Conservation (phyloP, 2,113 vertebrate genomes). For the Hipposideros armiger region DNA sequence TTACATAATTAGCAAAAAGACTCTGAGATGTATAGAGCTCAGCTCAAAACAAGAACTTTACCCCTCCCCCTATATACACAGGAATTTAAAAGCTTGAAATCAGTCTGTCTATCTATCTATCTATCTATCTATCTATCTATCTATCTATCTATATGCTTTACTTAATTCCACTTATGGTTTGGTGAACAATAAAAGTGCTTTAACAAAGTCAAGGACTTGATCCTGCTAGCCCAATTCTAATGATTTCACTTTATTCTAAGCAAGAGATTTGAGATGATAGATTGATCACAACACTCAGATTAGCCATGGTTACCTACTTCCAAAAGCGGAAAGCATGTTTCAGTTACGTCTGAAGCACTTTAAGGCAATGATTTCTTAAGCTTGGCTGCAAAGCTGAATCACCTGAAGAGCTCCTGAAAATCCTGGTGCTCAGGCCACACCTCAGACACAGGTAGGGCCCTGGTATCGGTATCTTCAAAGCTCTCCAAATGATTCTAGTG, state of each 20-base stretch:
- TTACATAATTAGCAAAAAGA: background rate
- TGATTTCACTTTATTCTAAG: slow-evolving; percentile 31
- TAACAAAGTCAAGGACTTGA: background rate
- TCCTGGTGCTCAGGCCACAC: background rate
- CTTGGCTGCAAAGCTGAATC: background rate
- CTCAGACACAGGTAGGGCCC: background rate
- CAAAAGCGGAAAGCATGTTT: background rate
- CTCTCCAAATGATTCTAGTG: background rate
- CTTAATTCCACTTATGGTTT: background rate
- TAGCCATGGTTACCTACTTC: slow-evolving; percentile 7
- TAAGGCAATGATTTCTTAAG: background rate
- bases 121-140: background rate
- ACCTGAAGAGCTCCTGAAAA: background rate
- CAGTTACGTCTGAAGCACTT: background rate
- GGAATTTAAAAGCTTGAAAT: slow-evolving; percentile 1
- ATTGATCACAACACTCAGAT: background rate
- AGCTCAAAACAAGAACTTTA: slow-evolving; percentile 45
- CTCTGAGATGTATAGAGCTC: background rate
- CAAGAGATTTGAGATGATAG: background rate
- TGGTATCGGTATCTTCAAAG: background rate
- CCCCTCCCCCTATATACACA: background rate
- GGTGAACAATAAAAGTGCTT: background rate
- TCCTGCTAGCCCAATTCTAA: background rate
- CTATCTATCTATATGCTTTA: background rate
- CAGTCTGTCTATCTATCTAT: background rate